Conservation (phyloP, 2,113 vertebrate genomes). For the Brienomyrus brachyistius region DNA sequence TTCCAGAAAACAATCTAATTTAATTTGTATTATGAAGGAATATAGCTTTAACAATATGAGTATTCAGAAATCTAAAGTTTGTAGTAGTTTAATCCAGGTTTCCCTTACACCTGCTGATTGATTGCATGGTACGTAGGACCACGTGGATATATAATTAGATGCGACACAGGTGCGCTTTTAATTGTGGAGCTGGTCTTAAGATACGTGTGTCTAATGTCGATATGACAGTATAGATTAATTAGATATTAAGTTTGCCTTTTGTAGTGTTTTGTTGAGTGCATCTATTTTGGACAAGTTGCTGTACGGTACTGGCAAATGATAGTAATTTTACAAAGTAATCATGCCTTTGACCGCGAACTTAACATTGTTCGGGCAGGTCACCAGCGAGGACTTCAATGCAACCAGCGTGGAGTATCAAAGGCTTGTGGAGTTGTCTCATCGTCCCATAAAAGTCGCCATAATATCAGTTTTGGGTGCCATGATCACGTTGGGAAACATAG, state of each 20-base stretch:
- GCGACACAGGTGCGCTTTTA: background rate
- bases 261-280: background rate
- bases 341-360: constrained; percentile 46
- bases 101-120: background rate
- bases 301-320: background rate
- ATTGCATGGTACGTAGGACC: background rate
- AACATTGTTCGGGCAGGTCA: constrained; percentile 25
- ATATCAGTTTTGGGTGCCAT: constrained; percentile 61
- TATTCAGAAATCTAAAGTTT: background rate
- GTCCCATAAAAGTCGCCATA: constrained; percentile 58
- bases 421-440: constrained; percentile 45
- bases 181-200: background rate
- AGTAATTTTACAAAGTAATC: background rate
- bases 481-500: constrained; percentile 67
- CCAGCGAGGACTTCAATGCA: constrained; percentile 29
- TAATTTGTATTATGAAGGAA: background rate
- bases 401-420: constrained; percentile 33
- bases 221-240: background rate
- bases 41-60: background rate
- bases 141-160: constrained; percentile 13
- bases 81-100: background rate
- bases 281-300: background rate
- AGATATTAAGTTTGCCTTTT: background rate
- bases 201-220: background rate
- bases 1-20: background rate